Conservation (phyloP, 2,113 vertebrate species). For the Raphicerus campestris region DNA sequence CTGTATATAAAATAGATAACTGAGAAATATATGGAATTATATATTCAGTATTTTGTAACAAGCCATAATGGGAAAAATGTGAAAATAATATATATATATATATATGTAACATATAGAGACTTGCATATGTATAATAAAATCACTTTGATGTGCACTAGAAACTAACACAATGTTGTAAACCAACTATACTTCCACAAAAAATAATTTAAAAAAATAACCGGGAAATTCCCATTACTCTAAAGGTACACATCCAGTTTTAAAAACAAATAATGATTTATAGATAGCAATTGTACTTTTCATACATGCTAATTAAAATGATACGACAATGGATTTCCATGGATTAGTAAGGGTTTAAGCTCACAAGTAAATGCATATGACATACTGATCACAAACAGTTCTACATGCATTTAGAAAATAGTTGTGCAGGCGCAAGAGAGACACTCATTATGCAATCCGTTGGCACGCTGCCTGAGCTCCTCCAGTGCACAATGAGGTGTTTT, state of each 20-base stretch:
- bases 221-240: background rate
- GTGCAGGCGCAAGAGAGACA: fast-evolving
- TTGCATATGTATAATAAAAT: background rate
- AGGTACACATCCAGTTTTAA: background rate
- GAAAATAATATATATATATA: too few species aligned
- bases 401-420: background rate
- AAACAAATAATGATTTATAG: background rate
- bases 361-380: background rate
- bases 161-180: background rate
- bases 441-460: background rate
- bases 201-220: background rate
- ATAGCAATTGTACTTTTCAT: background rate
- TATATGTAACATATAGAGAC: background rate
- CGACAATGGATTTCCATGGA: too few species aligned
- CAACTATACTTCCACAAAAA: background rate
- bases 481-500: background rate
- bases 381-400: background rate
- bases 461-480: background rate
- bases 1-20: background rate
- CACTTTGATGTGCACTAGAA: background rate
- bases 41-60: background rate
- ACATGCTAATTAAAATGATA: background rate
- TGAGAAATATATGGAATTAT: background rate
- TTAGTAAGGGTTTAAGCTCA: background rate
- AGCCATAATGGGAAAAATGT: background rate